phyloP scores from a whole-genome alignment of 2,113 vertebrate genomes.

The Hystrix cristata region DNA sequence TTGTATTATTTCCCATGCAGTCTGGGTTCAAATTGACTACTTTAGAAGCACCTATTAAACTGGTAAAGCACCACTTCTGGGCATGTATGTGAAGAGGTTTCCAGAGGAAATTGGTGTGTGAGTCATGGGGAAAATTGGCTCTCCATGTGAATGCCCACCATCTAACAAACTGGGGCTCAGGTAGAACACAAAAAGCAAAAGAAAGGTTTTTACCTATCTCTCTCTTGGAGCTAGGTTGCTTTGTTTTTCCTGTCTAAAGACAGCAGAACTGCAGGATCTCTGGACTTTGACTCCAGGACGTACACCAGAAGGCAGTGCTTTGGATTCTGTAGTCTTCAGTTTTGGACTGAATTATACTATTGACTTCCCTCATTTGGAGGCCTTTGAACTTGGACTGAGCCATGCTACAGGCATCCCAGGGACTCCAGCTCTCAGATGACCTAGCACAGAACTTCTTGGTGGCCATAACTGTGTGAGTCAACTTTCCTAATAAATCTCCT shows the following conservation, averaged over 20 bases:
- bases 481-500: background rate
- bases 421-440: background rate
- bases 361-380: background rate
- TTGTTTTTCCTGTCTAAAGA: rapidly evolving
- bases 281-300: too few relatives aligned
- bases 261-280: background rate
- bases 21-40: background rate
- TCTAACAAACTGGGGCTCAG: background rate
- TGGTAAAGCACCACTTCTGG: background rate
- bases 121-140: background rate
- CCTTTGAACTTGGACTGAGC: background rate
- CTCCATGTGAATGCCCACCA: background rate
- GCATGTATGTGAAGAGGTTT: background rate
- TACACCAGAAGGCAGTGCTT: too few relatives aligned
- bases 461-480: background rate
- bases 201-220: background rate
- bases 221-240: background rate
- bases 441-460: background rate
- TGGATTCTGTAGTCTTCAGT: background rate
- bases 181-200: too few relatives aligned
- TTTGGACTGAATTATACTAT: too few relatives aligned
- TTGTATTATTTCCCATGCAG: too few relatives aligned
- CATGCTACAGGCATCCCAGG: too few relatives aligned
- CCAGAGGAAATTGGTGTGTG: background rate
- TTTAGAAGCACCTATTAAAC: background rate